phyloP scores from a whole-genome alignment of 2,888 invertebrate species.

The Dryobota labecula region DNA sequence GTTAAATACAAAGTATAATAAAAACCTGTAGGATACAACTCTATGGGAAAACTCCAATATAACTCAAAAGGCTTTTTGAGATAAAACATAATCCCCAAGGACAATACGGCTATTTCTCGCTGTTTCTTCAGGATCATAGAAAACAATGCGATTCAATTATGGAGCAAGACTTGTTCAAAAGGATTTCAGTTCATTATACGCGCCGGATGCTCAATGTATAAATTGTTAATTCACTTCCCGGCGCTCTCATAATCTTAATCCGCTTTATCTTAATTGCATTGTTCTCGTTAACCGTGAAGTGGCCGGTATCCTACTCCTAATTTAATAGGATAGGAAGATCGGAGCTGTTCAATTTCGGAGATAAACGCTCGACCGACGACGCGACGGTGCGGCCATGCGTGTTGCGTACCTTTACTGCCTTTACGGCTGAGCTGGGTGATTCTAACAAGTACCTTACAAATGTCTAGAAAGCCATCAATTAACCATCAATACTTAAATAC shows the following conservation, averaged over 20 bases:
- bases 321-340: conserved; percentile 62
- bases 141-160: background rate
- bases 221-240: conserved; percentile 52
- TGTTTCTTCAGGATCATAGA: conserved; percentile 12
- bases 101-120: no score
- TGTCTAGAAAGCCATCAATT: background rate
- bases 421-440: conserved; percentile 15
- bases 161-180: conserved; percentile 10
- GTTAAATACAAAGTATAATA: no score
- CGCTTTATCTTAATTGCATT: conserved; percentile 62
- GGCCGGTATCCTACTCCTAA: conserved; percentile 55
- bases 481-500: conserved; percentile 1
- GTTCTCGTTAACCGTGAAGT: conserved; percentile 56
- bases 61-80: no score
- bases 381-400: conserved; percentile 39
- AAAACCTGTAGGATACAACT: no score
- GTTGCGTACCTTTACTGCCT: background rate
- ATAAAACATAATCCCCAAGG: no score
- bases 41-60: no score
- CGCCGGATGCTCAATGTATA: conserved; percentile 29
- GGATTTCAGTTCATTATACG: conserved; percentile 39
- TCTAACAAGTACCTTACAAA: background rate
- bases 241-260: conserved; percentile 56
- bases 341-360: conserved; percentile 55
- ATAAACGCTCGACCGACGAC: conserved; percentile 19